These are phyloP conservation scores for Microcebus murinus DNA, from an alignment of 2,113 vertebrate genomes.

Conservation along the genomic window DNA sequence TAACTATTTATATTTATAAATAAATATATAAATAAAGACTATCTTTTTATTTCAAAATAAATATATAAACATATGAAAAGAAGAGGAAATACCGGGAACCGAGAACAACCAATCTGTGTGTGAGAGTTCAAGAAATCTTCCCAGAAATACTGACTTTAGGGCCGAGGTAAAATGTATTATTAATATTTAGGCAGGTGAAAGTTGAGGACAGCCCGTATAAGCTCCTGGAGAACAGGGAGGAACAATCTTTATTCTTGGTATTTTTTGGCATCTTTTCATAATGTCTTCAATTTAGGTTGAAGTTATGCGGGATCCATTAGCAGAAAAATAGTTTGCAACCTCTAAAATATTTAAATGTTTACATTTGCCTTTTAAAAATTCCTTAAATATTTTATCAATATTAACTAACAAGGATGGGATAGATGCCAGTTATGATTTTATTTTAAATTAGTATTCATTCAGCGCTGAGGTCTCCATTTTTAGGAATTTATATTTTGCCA, in stretches of 20 bases:
- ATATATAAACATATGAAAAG: background rate
- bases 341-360: background rate
- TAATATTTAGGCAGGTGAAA: background rate
- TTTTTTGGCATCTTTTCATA: background rate
- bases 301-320: background rate
- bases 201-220: background rate
- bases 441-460: background rate
- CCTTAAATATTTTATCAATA: background rate
- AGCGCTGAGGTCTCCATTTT: background rate
- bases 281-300: background rate
- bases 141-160: background rate
- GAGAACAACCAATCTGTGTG: background rate
- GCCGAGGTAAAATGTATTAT: background rate
- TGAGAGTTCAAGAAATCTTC: background rate
- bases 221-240: background rate
- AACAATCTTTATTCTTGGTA: background rate
- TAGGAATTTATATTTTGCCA: background rate
- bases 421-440: background rate
- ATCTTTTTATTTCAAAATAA: slow-evolving; percentile 15
- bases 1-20: background rate
- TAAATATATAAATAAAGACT: background rate
- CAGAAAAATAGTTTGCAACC: background rate
- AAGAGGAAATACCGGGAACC: background rate
- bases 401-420: background rate
- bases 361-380: background rate